phyloP scores from a whole-genome alignment of 2,113 vertebrate genomes.

The Martes martes region DNA sequence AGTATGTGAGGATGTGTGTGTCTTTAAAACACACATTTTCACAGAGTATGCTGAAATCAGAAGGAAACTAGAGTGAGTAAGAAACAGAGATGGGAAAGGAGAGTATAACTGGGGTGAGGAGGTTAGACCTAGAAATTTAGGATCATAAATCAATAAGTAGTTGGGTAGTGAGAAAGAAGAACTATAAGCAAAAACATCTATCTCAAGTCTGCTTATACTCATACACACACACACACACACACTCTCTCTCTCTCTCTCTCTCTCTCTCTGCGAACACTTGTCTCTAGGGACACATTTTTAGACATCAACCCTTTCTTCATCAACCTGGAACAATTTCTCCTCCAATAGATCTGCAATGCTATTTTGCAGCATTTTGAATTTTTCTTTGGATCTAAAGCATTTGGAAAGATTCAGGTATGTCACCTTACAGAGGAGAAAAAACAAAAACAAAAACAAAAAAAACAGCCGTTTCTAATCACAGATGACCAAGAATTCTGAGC shows the following conservation, averaged over 20 bases:
- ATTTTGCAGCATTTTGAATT: not conserved
- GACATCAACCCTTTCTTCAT: not conserved
- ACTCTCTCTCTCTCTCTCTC: not conserved
- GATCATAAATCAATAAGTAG: not conserved
- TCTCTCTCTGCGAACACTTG: not conserved
- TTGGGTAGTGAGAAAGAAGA: conserved; percentile 8
- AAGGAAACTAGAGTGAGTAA: conserved; percentile 25
- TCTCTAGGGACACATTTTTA: conserved; percentile 9
- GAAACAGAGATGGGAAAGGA: not conserved
- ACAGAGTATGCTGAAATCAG: conserved; percentile 6
- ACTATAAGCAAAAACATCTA: not conserved
- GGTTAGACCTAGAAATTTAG: not conserved
- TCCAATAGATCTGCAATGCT: not conserved
- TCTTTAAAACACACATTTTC: not conserved
- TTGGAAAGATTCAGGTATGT: not conserved
- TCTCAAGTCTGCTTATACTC: not conserved
- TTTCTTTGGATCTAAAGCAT: not conserved
- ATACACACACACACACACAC: not conserved
- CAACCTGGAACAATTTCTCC: not conserved
- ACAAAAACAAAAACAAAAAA: not conserved
- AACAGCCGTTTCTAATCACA: not conserved
- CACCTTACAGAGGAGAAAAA: not conserved
- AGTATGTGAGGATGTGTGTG: not conserved
- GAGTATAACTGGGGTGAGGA: not conserved
- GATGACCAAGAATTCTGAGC: not conserved